Evolutionary conservation across 2,113 vertebrate species (phyloP).

Genomic region (Siniperca knerii): DNA sequence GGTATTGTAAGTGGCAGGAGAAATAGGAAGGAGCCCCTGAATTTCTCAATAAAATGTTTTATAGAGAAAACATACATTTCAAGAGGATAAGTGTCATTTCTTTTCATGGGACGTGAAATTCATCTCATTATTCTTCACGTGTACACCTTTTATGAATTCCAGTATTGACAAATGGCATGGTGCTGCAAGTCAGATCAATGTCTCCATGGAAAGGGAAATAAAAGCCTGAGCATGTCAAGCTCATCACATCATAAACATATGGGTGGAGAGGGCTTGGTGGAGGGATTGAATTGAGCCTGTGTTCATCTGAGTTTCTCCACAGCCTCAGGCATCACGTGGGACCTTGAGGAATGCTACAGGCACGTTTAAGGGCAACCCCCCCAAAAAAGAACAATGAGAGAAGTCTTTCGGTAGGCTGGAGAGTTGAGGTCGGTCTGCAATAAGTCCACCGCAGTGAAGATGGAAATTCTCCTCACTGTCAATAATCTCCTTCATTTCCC

Average conservation of each 20-base stretch:
- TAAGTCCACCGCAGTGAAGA: conserved; percentile 47
- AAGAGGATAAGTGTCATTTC: conserved; percentile 33
- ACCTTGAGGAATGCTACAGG: conserved; percentile 81
- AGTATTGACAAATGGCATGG: conserved; percentile 63
- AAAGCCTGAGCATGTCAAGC: conserved; percentile 60
- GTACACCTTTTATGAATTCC: conserved; percentile 46
- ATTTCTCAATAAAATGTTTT: conserved; percentile 52
- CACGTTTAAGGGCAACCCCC: conserved; percentile 68
- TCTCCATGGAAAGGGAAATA: conserved; percentile 54
- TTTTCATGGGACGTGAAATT: conserved; percentile 31
- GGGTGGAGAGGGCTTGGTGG: conserved; percentile 53
- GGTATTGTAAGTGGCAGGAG: conserved; percentile 42
- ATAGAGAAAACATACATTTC: conserved; percentile 45
- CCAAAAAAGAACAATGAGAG: conserved; percentile 29
- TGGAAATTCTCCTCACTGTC: conserved; percentile 60
- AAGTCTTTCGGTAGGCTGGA: conserved; percentile 37
- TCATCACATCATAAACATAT: conserved; percentile 69
- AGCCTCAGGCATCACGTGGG: conserved; percentile 75
- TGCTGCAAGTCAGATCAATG: conserved; percentile 57
- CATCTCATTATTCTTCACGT: conserved; percentile 23
- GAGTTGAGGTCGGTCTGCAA: conserved; percentile 46
- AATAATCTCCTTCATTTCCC: conserved; percentile 63
- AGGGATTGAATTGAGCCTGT: conserved; percentile 59
- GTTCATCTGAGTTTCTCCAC: conserved; percentile 68
- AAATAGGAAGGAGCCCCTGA: conserved; percentile 25